These are phyloP conservation scores for Lithophane leautieri DNA, from an alignment of 2,888 invertebrate genomes.

Conservation along the genomic window DNA sequence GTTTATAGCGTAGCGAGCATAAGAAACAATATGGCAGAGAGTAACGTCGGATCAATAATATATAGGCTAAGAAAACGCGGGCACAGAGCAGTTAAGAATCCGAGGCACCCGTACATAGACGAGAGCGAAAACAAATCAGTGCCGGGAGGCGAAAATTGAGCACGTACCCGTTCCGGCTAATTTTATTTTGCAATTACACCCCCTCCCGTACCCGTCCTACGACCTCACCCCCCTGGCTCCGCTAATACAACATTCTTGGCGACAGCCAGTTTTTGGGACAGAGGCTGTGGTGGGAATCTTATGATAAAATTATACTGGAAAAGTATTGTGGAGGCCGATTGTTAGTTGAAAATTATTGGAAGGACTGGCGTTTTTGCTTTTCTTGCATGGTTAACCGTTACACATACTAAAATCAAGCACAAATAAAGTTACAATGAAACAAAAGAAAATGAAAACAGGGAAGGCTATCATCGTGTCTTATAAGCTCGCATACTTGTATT, in stretches of 20 bases:
- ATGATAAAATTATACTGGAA: conserved; percentile 61
- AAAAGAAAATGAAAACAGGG: background rate
- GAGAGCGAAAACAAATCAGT: conserved; percentile 90
- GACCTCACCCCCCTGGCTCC: conserved; percentile 72
- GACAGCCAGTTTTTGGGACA: conserved; percentile 82
- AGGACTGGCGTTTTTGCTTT: background rate
- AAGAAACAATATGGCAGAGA: conserved; percentile 83
- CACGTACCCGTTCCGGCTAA: conserved; percentile 91
- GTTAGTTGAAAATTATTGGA: conserved; percentile 13
- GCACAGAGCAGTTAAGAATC: conserved; percentile 77
- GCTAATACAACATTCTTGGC: conserved; percentile 89
- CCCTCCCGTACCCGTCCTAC: conserved; percentile 70
- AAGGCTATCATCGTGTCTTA: background rate
- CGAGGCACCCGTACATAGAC: conserved; percentile 79
- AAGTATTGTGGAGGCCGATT: conserved; percentile 46
- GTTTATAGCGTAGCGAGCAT: conserved; percentile 63
- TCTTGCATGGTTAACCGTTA: background rate
- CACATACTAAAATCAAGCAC: background rate
- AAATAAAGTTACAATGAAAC: background rate
- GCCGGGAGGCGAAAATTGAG: conserved; percentile 90
- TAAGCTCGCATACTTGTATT: background rate
- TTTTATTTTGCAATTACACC: conserved; percentile 91
- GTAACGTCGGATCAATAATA: conserved; percentile 86
- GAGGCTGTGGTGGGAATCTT: conserved; percentile 70
- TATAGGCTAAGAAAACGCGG: conserved; percentile 87